phyloP scores from a whole-genome alignment of 2,888 invertebrate species.

The Bursaphelenchus okinawaensis region DNA sequence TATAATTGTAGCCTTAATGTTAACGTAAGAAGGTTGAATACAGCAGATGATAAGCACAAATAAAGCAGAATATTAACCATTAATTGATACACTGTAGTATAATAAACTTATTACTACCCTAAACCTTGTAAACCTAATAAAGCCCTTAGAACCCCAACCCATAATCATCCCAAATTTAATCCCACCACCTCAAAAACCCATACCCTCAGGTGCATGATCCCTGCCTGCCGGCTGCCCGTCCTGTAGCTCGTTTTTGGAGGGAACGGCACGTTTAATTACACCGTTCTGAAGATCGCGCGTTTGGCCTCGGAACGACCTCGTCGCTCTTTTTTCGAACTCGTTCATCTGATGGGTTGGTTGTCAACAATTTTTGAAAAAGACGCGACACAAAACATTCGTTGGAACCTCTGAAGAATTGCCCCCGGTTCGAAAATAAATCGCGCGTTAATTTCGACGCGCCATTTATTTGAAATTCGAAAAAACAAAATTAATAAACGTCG shows the following conservation, averaged over 20 bases:
- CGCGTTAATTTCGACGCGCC: neutral
- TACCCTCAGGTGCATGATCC: too few species aligned
- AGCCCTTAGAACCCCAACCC: too few species aligned
- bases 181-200: too few species aligned
- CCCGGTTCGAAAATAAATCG: neutral
- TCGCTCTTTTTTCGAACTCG: neutral
- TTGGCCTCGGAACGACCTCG: neutral
- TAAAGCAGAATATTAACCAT: too few species aligned
- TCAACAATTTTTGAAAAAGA: neutral
- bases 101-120: too few species aligned
- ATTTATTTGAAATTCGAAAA: neutral
- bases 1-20: too few species aligned
- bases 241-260: neutral
- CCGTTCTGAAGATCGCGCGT: neutral
- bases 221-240: neutral
- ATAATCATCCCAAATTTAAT: too few species aligned
- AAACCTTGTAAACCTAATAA: too few species aligned
- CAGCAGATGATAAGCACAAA: too few species aligned
- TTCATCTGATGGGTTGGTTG: neutral
- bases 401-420: neutral
- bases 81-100: too few species aligned
- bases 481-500: too few species aligned
- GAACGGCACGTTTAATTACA: neutral
- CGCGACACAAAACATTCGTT: neutral
- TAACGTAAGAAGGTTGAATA: too few species aligned